A percentile compares a stretch with the other conserved stretches of the same genome.
Evolutionary conservation across 2,113 vertebrate species (phyloP).

Genomic region (Cavia aperea): DNA sequence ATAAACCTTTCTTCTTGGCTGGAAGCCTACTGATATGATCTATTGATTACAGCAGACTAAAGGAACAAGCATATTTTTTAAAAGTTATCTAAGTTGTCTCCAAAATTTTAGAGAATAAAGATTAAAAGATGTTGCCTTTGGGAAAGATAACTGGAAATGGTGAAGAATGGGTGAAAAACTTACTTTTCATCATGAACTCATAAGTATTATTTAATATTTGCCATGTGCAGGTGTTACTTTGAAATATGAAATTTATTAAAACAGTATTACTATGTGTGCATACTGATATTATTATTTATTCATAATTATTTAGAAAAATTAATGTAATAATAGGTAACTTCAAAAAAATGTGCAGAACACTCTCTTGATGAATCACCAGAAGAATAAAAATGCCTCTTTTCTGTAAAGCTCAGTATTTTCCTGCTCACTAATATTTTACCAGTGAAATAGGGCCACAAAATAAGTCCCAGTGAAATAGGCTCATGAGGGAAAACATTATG

Average conservation of each 20-base stretch:
- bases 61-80: background rate
- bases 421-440: background rate
- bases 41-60: background rate
- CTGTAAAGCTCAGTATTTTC: conserved; percentile 32
- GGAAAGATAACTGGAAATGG: background rate
- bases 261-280: background rate
- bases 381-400: background rate
- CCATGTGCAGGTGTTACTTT: background rate
- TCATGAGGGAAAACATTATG: background rate
- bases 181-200: background rate
- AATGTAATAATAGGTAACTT: background rate
- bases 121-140: conserved; percentile 18
- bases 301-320: conserved; percentile 10
- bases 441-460: background rate
- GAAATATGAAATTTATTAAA: background rate
- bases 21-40: background rate
- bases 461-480: background rate
- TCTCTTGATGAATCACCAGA: background rate
- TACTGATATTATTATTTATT: background rate
- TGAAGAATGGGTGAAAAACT: background rate
- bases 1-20: background rate
- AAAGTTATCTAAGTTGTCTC: background rate
- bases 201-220: conserved; percentile 1
- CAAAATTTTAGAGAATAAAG: background rate
- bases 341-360: conserved; percentile 8